Evolutionary conservation across 1,140 invertebrate genomes (phyloP), one percentile per base, ranked within the genome.

Genomic region (Papilio helenus): DNA sequence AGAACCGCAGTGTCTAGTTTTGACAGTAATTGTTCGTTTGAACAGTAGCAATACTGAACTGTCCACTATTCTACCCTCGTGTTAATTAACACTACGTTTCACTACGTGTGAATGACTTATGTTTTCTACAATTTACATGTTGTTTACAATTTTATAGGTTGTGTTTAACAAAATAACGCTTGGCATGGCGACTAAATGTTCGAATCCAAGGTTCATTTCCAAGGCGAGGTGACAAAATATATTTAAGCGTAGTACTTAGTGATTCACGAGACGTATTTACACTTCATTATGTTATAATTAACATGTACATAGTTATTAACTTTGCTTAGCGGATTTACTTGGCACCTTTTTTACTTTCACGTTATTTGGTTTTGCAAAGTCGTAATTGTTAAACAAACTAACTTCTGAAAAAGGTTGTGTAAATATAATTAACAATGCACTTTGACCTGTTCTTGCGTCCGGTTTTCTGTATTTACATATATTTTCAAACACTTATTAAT

Each of bases 71-170:
- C 51, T 55, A 9, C 51, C 51, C n/a, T 55, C 51, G 51, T 55
- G 51, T 20, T 7, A 8, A 55, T n/a, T n/a, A 8, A 49, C 14
- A 49, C 1, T 49, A 49, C 46, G 18, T n/a, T 20, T 16, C 8
- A 26, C 61, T 29, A 16, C 61, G 10, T 68, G 61, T 68, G 61
- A 29, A 68, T 68, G 61, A 68, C 58, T 68, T 68, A 61, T 10
- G 58, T 14, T 68, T 68, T 58, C n/a, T 29, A 29, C 26, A 29
- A 14, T 23, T 68, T 16, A 68, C 26, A 68, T 29, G 26, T 29
- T 68, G 61, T 29, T 34, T 68, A 68, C 4, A 29, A 34, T 68
- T 68, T 68, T 29, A 68, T 68, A 29, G 61, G 3, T 34, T 68
- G 20, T 61, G 10, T 26, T 68, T 34, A 29, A 68, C 14, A 26